These are phyloP conservation scores for Drosophila sordidula DNA, from an alignment of 2,888 invertebrate species.

Conservation along the genomic window DNA sequence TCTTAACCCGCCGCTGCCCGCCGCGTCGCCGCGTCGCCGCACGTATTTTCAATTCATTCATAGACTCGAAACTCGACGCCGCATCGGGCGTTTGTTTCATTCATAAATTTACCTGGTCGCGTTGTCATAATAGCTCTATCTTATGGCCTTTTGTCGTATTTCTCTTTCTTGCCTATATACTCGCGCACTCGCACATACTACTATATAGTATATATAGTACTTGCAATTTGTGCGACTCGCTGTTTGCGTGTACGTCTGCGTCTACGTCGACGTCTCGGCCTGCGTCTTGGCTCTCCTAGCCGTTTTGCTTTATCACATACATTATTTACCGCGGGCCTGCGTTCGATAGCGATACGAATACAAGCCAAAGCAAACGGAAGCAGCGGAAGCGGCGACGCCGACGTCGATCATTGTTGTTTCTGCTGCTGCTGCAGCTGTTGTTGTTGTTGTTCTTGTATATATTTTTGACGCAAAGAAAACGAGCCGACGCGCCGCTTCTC, in stretches of 20 bases:
- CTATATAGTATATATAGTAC: slow-evolving; percentile 10
- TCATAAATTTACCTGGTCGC: slow-evolving; percentile 79
- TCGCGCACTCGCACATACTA: slow-evolving; percentile 17
- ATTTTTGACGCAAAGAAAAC: slow-evolving; percentile 67
- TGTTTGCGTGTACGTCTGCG: slow-evolving; percentile 5
- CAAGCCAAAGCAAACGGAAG: slow-evolving; percentile 72
- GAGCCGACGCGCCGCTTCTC: slow-evolving; percentile 48
- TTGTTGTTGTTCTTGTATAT: slow-evolving; percentile 31
- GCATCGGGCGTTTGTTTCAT: slow-evolving; percentile 56
- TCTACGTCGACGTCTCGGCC: slow-evolving; percentile 6
- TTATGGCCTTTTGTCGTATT: slow-evolving; percentile 48
- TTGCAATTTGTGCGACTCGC: slow-evolving; percentile 33
- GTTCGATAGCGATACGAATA: slow-evolving; percentile 58
- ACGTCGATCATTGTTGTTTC: slow-evolving; percentile 67
- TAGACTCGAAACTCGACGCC: slow-evolving; percentile 55
- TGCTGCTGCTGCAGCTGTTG: slow-evolving; percentile 38
- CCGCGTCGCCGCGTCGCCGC: slow-evolving; percentile 45
- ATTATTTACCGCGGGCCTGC: slow-evolving; percentile 42
- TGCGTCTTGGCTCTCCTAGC: slow-evolving; percentile 17
- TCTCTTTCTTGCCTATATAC: slow-evolving; percentile 37
- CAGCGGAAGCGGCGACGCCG: slow-evolving; percentile 76
- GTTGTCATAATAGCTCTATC: slow-evolving; percentile 78
- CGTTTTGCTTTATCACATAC: slow-evolving; percentile 57
- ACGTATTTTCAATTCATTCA: slow-evolving; percentile 82
- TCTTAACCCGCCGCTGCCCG: slow-evolving; percentile 48